These are phyloP conservation scores for Dicrostonyx torquatus DNA, from an alignment of 2,797 vertebrate species.

Conservation along the genomic window DNA sequence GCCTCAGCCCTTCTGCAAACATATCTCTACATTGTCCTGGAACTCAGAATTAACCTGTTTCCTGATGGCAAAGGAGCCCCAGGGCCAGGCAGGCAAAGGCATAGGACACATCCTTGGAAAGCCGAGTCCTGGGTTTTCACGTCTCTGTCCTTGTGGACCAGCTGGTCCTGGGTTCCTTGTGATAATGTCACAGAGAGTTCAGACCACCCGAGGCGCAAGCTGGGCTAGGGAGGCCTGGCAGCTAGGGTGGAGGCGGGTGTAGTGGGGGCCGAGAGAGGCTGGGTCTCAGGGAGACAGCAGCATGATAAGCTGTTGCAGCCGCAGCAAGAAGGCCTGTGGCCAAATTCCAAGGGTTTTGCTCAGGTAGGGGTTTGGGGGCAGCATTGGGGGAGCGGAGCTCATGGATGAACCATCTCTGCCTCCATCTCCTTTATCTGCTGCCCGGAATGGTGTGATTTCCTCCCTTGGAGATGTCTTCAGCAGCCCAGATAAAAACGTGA, in stretches of 20 bases:
- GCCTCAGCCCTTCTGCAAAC: not conserved
- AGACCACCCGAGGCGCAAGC: conserved; percentile 12
- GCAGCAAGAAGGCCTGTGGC: not conserved
- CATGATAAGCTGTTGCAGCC: not conserved
- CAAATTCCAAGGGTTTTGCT: conserved; percentile 64
- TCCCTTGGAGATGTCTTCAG: conserved; percentile 85
- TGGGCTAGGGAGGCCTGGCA: not conserved
- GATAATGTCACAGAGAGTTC: not conserved
- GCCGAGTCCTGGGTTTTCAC: not conserved
- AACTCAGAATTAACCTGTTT: not conserved
- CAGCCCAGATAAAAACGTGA: conserved; percentile 87
- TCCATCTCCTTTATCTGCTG: conserved; percentile 79
- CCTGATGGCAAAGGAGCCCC: not conserved
- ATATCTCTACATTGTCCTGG: not conserved
- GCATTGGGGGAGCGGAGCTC: conserved; percentile 27
- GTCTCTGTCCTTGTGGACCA: not conserved
- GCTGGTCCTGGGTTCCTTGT: not conserved
- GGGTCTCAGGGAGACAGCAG: not conserved
- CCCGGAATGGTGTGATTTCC: conserved; percentile 84
- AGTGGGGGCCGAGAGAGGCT: not conserved
- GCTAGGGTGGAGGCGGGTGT: not conserved
- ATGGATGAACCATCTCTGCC: conserved; percentile 39
- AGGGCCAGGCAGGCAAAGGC: not conserved
- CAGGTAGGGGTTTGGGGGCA: conserved; percentile 76
- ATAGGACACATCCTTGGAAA: not conserved